Base-by-base conservation (phyloP, 1,140 invertebrate species). In the Plectus sambesii region DNA sequence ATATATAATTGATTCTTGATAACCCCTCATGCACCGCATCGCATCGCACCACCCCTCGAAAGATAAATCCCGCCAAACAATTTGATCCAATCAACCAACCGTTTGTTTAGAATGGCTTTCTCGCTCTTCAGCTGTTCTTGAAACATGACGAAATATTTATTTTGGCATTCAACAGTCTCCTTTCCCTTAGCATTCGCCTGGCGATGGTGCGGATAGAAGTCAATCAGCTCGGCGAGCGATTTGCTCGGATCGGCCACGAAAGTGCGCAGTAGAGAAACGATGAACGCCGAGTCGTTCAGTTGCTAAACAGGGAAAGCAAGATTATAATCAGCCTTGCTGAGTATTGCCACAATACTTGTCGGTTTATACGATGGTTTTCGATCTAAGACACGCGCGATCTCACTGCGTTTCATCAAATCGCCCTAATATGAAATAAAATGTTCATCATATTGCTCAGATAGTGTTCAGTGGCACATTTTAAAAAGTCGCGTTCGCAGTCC, bases 111-210 rank as follows among this genome's bases (percentile, higher is more conserved):
- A 45, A 66, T 56, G 27, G 61, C 47, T 5, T 42, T 19, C 22
- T 62, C 47, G 12, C 17, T 55, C n/a, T 53, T 33, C 9, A 50
- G 46, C 40, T 64, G 57, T 12, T 80, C 78, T 63, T 80, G 76
- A 66, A 78, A 82, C 88, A 97, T 97, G 0, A 97, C 66, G 65
- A 86, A 93, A 72, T 97, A 97, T 70, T 84, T 87, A 70, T 98
- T 97, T 58, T 88, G 77, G 54, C 89, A 82, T 44, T 58, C 42
- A 38, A 74, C 75, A 45, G 79, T 77, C 27, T 77, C 72, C 40
- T 78, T 78, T 17, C 80, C 81, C 68, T 60, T 75, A 81, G 37
- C 33, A 33, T 61, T 53, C 1, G 49, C 37, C 22, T 42, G 49
- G 12, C 75, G 78, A 1, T 85, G 75, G 3, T 72, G 73, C 5